Percentiles rank a stretch among this genome's conserved stretches.
Evolutionary conservation across 2,888 invertebrate genomes (phyloP).

Genomic region (Strigamia crassipes): DNA sequence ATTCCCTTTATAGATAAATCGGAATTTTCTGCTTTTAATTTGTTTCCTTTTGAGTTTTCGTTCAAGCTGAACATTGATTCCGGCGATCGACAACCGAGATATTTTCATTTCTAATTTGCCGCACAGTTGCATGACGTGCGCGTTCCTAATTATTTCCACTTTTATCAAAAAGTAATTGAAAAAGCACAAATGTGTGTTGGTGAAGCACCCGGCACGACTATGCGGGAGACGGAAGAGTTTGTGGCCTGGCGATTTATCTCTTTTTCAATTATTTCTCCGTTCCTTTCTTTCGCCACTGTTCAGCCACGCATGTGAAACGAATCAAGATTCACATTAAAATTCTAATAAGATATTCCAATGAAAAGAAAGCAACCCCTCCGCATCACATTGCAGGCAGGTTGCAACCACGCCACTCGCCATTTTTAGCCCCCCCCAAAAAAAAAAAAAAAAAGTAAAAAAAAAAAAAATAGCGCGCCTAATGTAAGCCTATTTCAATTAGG

Average conservation of each 20-base stretch:
- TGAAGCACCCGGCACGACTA: background rate
- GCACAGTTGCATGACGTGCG: conserved; percentile 26
- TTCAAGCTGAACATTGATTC: conserved; percentile 14
- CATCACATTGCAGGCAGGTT: background rate
- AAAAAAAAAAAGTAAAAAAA: background rate
- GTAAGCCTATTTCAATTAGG: background rate
- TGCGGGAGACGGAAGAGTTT: background rate
- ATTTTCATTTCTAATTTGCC: conserved; percentile 14
- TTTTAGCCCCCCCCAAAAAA: background rate
- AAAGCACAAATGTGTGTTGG: conserved; percentile 18
- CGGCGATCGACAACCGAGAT: background rate
- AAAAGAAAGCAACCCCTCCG: background rate
- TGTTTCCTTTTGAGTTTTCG: background rate
- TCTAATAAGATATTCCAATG: conserved; percentile 21
- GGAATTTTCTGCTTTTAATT: background rate
- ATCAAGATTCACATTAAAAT: conserved; percentile 30
- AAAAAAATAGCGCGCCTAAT: background rate
- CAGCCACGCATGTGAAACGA: conserved; percentile 30
- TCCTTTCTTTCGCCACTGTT: conserved; percentile 25
- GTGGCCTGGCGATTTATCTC: conserved; percentile 30
- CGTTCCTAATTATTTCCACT: background rate
- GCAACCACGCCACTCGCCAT: background rate
- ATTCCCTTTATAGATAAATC: too few relatives aligned
- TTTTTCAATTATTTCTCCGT: conserved; percentile 30
- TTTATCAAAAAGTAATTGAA: conserved; percentile 28